Conservation (phyloP, 2,113 vertebrate genomes). For the Romanogobio albipinnatus region DNA sequence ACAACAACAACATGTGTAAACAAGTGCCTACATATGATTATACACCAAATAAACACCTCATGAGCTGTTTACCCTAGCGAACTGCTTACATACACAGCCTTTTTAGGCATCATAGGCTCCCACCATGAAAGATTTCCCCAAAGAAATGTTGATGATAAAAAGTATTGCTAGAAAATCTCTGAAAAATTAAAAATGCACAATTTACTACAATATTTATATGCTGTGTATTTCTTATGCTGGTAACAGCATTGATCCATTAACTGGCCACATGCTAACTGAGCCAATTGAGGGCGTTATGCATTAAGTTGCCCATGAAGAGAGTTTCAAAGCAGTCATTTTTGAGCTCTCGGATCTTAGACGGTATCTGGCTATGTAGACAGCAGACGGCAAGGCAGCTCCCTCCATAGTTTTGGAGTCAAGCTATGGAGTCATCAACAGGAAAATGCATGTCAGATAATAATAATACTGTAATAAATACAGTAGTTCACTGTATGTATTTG, state of each 20-base stretch:
- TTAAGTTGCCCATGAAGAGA: not conserved
- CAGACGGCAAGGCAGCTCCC: not conserved
- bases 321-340: not conserved
- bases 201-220: not conserved
- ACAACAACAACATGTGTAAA: not conserved
- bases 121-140: not conserved
- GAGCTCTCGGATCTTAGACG: not conserved
- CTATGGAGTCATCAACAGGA: not conserved
- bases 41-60: constrained; percentile 7
- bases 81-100: not conserved
- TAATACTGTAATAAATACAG: too few species aligned
- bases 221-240: too few species aligned
- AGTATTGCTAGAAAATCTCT: not conserved
- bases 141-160: not conserved
- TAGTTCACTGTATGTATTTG: too few species aligned
- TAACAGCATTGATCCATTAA: too few species aligned
- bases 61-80: not conserved
- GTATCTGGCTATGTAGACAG: not conserved
- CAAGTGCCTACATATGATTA: not conserved
- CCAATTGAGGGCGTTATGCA: not conserved
- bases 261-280: not conserved
- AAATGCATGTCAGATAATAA: too few species aligned
- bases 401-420: not conserved
- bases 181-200: not conserved
- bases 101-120: not conserved